Evolutionary conservation across 2,113 vertebrate species (phyloP).

Genomic region (Zosterops borbonicus): DNA sequence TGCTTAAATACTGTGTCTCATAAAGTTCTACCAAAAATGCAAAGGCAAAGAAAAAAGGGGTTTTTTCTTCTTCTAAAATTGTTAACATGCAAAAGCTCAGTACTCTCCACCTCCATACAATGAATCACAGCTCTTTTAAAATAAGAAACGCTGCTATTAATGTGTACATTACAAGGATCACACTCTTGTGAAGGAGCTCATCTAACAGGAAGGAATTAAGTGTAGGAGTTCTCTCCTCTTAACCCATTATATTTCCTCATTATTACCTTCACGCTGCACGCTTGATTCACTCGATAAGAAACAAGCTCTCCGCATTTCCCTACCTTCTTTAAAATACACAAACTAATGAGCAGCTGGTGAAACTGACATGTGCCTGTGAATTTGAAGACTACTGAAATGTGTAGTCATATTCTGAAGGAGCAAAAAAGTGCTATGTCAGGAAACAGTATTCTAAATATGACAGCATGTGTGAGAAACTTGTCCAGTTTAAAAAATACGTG

Average conservation of each 20-base stretch:
- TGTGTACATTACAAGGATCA: not conserved
- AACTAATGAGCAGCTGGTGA: conserved; percentile 35
- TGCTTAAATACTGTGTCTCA: conserved; percentile 51
- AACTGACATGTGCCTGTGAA: not conserved
- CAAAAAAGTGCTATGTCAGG: conserved; percentile 30
- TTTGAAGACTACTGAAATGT: not conserved
- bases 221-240: conserved; percentile 17
- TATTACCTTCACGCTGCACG: not conserved
- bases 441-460: conserved; percentile 9
- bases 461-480: not conserved
- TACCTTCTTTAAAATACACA: not conserved
- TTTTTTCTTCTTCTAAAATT: not conserved
- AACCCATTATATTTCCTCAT: not conserved
- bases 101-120: not conserved
- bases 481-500: not conserved
- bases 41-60: not conserved
- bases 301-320: not conserved
- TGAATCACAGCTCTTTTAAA: conserved; percentile 34
- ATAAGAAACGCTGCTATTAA: not conserved
- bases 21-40: conserved; percentile 61
- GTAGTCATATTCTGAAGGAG: conserved; percentile 1
- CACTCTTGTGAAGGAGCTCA: not conserved
- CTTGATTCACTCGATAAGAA: not conserved
- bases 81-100: not conserved
- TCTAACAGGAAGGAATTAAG: conserved; percentile 14